phyloP scores from a whole-genome alignment of 2,113 vertebrate genomes.

The Pelmatolapia mariae region DNA sequence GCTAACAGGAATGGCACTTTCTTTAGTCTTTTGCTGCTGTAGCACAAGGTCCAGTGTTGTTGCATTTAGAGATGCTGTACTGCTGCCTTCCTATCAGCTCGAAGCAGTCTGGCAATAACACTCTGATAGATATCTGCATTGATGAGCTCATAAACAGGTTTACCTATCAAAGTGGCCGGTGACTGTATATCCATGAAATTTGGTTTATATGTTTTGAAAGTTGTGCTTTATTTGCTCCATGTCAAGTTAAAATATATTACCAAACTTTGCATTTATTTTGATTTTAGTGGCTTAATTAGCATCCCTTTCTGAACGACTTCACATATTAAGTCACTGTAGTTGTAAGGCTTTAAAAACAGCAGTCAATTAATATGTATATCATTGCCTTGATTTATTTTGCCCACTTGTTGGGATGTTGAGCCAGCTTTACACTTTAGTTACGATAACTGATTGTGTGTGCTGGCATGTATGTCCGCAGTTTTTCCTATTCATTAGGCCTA shows the following conservation, averaged over 20 bases:
- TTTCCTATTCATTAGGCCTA: not conserved
- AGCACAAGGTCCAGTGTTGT: not conserved
- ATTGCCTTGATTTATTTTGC: not conserved
- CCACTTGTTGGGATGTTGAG: not conserved
- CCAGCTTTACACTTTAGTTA: not conserved
- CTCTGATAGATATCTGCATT: not conserved
- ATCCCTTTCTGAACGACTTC: not conserved
- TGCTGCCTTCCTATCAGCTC: not conserved
- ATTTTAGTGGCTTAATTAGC: not conserved
- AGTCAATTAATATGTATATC: not conserved
- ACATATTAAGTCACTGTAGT: not conserved
- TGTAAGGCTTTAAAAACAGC: not conserved
- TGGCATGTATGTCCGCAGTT: not conserved
- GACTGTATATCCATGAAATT: not conserved
- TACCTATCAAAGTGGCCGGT: not conserved
- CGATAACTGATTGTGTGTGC: not conserved
- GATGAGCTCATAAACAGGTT: not conserved
- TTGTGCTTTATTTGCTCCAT: not conserved
- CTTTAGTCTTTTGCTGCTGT: not conserved
- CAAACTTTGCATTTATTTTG: not conserved
- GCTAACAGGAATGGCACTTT: not conserved
- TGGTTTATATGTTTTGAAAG: not conserved
- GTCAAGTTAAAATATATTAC: not conserved
- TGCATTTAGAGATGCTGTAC: not conserved
- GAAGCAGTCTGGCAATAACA: not conserved